Percentiles rank a stretch among this genome's conserved stretches.
These are phyloP conservation scores for Amblyopsis hoosieri DNA, from an alignment of 2,797 vertebrate species.

Conservation along the genomic window DNA sequence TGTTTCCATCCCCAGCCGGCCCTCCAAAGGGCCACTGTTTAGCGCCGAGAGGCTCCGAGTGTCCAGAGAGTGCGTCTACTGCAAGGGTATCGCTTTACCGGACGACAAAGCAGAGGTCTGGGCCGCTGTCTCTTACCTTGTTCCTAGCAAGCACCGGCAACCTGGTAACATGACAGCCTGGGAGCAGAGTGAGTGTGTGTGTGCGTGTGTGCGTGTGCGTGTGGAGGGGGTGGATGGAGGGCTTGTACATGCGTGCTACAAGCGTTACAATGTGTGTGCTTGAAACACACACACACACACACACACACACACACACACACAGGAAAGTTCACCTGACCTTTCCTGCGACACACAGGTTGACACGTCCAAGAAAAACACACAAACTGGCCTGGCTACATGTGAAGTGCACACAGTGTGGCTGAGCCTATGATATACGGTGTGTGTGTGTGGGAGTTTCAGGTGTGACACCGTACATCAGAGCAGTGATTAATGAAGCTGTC, in stretches of 20 bases:
- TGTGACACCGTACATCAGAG: constrained; percentile 54
- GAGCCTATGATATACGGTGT: constrained; percentile 8
- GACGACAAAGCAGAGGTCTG: constrained; percentile 69
- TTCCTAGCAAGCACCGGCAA: constrained; percentile 49
- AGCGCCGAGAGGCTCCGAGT: constrained; percentile 68
- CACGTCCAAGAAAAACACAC: background rate
- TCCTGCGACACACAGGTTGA: constrained; percentile 27
- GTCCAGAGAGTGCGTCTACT: constrained; percentile 60
- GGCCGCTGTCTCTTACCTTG: constrained; percentile 62
- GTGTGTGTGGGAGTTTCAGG: constrained; percentile 33
- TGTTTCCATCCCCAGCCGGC: constrained; percentile 35
- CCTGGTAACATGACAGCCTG: constrained; percentile 53
- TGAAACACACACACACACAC: background rate
- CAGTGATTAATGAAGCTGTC: constrained; percentile 65
- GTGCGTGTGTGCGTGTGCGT: constrained; percentile 14
- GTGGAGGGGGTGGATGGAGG: background rate
- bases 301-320: background rate
- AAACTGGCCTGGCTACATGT: background rate
- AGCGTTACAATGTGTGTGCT: too few species aligned
- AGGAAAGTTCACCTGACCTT: constrained; percentile 35
- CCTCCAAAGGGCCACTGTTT: constrained; percentile 67
- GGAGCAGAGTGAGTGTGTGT: constrained; percentile 26
- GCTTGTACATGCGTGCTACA: constrained; percentile 1
- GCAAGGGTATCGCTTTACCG: constrained; percentile 59
- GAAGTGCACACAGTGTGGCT: constrained; percentile 14